These are phyloP conservation scores for Alauda arvensis DNA, from an alignment of 2,797 vertebrate genomes.

Conservation along the genomic window DNA sequence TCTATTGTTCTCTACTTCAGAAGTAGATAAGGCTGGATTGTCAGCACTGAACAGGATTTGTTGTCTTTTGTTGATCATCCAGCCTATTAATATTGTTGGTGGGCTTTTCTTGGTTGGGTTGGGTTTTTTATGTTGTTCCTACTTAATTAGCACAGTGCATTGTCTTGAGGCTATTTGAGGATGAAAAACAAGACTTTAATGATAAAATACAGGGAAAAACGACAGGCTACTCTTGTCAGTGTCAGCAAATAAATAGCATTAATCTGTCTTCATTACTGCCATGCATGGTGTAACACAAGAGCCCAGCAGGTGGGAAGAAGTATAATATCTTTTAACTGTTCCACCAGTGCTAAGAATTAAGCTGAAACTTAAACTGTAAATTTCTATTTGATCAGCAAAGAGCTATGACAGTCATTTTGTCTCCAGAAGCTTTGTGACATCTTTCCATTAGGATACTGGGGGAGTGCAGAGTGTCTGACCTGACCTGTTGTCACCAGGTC, in stretches of 20 bases:
- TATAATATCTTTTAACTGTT: constrained; percentile 36
- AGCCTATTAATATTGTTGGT: not conserved
- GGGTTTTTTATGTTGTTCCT: not conserved
- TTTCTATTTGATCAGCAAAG: constrained; percentile 40
- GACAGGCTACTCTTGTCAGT: constrained; percentile 63
- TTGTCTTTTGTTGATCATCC: not conserved
- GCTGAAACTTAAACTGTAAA: constrained; percentile 31
- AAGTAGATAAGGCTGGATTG: not conserved
- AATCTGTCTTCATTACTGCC: constrained; percentile 84
- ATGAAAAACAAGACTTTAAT: constrained; percentile 63
- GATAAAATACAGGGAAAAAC: constrained; percentile 54
- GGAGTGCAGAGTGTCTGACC: not conserved
- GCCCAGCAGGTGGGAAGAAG: constrained; percentile 54
- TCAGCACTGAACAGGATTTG: not conserved
- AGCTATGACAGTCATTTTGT: constrained; percentile 15
- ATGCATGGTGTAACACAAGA: constrained; percentile 42
- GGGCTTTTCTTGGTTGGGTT: not conserved
- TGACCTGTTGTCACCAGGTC: not conserved
- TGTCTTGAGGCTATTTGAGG: constrained; percentile 23
- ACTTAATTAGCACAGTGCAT: constrained; percentile 26
- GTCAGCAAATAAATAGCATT: constrained; percentile 79
- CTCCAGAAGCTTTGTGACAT: constrained; percentile 37
- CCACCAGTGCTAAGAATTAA: constrained; percentile 44
- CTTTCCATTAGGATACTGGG: constrained; percentile 7
- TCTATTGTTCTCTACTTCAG: not conserved